Conservation (phyloP, 2,113 vertebrate species). For the Columba livia region DNA sequence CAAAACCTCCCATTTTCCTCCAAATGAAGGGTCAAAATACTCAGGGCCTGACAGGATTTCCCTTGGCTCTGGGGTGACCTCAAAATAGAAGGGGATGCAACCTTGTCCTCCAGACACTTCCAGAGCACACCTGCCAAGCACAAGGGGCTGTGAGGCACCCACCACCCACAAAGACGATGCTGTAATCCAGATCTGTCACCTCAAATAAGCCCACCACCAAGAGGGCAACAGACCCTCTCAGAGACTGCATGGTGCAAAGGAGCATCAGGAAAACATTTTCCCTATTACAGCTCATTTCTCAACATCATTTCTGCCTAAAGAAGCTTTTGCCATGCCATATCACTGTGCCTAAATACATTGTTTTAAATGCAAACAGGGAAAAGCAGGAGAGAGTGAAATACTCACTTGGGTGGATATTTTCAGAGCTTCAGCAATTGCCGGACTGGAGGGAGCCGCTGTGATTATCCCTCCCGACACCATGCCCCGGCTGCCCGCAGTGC, state of each 20-base stretch:
- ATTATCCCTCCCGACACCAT: neutral
- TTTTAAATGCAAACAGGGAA: neutral
- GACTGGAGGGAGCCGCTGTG: neutral
- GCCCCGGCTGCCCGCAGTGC: neutral
- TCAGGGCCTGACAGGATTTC: neutral
- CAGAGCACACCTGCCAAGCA: neutral
- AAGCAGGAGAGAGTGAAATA: neutral
- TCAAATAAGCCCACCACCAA: neutral
- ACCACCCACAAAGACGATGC: neutral
- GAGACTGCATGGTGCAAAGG: neutral
- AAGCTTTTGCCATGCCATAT: neutral
- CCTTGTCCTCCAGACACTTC: neutral
- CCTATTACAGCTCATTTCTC: neutral
- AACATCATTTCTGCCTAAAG: neutral
- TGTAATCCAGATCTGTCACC: neutral
- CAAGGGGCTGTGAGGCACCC: neutral
- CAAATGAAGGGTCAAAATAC: neutral
- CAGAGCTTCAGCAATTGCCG: neutral
- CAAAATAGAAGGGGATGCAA: neutral
- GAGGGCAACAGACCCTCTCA: neutral
- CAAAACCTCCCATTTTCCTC: neutral
- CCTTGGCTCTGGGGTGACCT: neutral
- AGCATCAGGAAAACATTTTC: neutral
- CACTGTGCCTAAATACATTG: accelerated
- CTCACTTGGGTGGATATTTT: neutral